Conservation (phyloP, 2,888 invertebrate genomes). For the Ecliptopera silaceata region DNA sequence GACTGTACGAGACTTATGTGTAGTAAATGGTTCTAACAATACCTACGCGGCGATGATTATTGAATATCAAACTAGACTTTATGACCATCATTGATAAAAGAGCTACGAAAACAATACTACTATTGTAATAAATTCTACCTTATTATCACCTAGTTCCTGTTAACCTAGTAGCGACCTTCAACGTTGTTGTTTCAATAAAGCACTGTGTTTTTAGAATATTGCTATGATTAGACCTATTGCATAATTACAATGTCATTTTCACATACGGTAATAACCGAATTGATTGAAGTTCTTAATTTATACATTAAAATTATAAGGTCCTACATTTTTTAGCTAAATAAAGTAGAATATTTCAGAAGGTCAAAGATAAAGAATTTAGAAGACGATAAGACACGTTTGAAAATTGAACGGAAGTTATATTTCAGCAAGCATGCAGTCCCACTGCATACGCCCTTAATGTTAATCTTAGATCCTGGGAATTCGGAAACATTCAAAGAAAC, state of each 20-base stretch:
- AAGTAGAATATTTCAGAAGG: neutral
- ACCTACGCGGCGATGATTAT: neutral
- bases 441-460: neutral
- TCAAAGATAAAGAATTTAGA: no score
- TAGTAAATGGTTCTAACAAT: constrained; percentile 6
- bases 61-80: constrained; percentile 4
- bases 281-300: neutral
- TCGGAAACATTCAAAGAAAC: neutral
- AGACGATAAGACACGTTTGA: no score
- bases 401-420: no score
- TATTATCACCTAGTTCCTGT: constrained; percentile 13
- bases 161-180: constrained; percentile 18
- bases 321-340: neutral
- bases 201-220: constrained; percentile 12
- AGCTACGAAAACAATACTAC: constrained; percentile 12
- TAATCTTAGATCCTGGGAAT: neutral
- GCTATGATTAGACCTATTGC: constrained; percentile 4
- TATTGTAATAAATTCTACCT: constrained; percentile 18
- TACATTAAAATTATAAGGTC: neutral
- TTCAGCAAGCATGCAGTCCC: neutral
- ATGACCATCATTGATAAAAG: constrained; percentile 3
- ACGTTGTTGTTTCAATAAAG: constrained; percentile 16
- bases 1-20: neutral
- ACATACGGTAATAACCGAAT: neutral
- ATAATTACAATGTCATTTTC: neutral